Conservation (phyloP, 1,140 invertebrate species). For the Choristoneura fumiferana region DNA sequence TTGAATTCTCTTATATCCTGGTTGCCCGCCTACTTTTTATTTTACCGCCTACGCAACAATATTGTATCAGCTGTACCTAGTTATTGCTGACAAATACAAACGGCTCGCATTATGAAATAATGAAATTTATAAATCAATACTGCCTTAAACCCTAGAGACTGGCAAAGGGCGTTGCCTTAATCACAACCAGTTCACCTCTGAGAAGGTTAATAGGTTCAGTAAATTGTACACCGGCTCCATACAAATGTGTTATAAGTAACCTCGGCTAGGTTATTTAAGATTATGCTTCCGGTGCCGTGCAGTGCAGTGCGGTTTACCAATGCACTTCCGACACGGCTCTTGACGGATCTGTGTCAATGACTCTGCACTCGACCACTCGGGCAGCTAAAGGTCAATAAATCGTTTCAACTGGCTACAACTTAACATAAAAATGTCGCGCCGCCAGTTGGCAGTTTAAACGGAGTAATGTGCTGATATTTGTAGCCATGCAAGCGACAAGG, state of each 20-base stretch:
- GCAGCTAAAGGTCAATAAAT: conserved; percentile 2
- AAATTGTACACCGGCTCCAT: conserved; percentile 1
- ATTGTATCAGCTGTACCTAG: too few relatives aligned
- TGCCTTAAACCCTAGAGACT: conserved; percentile 1
- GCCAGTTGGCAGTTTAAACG: neutral
- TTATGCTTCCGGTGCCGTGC: conserved; percentile 10
- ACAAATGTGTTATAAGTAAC: conserved; percentile 8
- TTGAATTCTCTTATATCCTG: too few relatives aligned
- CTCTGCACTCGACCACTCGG: conserved; percentile 3
- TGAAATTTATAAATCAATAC: too few relatives aligned
- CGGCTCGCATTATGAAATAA: too few relatives aligned
- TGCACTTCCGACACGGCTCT: conserved; percentile 11
- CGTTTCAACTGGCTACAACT: neutral
- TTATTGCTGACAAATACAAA: too few relatives aligned
- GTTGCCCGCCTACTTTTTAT: too few relatives aligned
- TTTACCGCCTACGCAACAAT: too few relatives aligned
- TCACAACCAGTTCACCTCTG: conserved; percentile 25
- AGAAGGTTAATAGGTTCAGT: conserved; percentile 25
- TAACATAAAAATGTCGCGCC: conserved; percentile 7
- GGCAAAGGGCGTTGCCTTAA: conserved; percentile 26
- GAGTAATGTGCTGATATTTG: too few relatives aligned
- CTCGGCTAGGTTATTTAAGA: neutral
- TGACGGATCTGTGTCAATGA: conserved; percentile 15
- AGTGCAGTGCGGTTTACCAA: neutral
- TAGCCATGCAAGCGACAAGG: too few relatives aligned